A percentile compares a stretch with the other conserved stretches of the same genome.
Evolutionary conservation across 2,113 vertebrate species (phyloP).

Genomic region (Megalops atlanticus): DNA sequence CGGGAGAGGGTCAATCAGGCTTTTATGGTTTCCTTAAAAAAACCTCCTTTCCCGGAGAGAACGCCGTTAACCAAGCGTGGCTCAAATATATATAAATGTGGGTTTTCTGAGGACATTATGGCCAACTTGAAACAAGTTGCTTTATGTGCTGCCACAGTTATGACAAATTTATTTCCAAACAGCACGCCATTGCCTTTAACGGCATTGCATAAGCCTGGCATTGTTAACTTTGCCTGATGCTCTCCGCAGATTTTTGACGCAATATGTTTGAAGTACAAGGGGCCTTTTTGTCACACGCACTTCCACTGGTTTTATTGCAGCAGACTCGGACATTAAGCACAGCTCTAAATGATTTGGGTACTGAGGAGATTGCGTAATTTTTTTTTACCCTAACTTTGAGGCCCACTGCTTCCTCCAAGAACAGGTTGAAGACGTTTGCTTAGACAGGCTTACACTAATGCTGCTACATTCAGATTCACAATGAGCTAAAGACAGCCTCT

Average conservation of each 20-base stretch:
- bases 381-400: not conserved
- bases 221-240: not conserved
- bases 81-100: slow-evolving; percentile 62
- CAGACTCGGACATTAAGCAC: not conserved
- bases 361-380: not conserved
- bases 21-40: slow-evolving; percentile 84
- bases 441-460: not conserved
- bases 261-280: not conserved
- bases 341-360: not conserved
- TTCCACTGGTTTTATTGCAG: not conserved
- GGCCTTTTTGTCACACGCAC: not conserved
- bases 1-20: slow-evolving; percentile 75
- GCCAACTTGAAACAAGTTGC: slow-evolving; percentile 3
- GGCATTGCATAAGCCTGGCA: not conserved
- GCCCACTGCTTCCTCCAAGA: not conserved
- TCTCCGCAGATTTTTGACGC: not conserved
- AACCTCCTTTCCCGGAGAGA: slow-evolving; percentile 72
- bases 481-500: not conserved
- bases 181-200: not conserved
- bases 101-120: not conserved
- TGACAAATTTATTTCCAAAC: not conserved
- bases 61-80: slow-evolving; percentile 69
- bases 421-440: not conserved
- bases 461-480: not conserved
- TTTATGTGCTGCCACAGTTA: not conserved